Evolutionary conservation across 2,113 vertebrate genomes (phyloP), one percentile per base, ranked within the genome.

Genomic region (Plectropomus leopardus): DNA sequence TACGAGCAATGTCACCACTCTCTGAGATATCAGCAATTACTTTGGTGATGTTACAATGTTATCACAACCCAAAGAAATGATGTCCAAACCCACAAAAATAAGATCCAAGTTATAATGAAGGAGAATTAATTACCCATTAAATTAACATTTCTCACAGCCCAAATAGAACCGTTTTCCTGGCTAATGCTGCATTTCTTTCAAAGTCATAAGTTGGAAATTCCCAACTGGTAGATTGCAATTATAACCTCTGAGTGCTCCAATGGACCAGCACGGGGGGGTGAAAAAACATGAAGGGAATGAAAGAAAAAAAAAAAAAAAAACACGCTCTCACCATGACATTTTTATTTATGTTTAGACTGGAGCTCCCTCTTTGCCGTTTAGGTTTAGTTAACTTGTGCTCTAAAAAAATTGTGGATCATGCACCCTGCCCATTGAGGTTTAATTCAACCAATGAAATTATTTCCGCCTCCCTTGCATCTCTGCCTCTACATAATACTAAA

Each of bases 81-180:
- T 40, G 40, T 72, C 34, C 13, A 65, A 48, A 82, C 5, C 15
- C 15, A 17, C 48, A 60, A 68, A 75, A 78, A 71, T 42, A 26
- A 42, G 36, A 67, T 57, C 34, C 15, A 21, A 57, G 45, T 65
- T 30, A 26, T 34, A 40, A 63, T 72, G 67, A 82, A 73, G 13
- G 6, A 54, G 19, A 70, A 86, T 63, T 77, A 82, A 86, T 80
- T 80, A 70, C 48, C 83, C 83, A 67, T 76, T 84, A 88, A 87
- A 86, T 82, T 42, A 83, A 75, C 55, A 57, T 63, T 65, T 63
- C 64, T 66, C n/a, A 55, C 65, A 28, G 47, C 9, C 51, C 71
- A 53, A 58, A 44, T 26, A 23, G 30, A 13, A 14, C 14, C 14
- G 2, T 23, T 42, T 73, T 57, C 28, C 47, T 51, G 32, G 26